Base-by-base conservation (phyloP, 2,797 vertebrate genomes). In the Dicrostonyx torquatus region DNA sequence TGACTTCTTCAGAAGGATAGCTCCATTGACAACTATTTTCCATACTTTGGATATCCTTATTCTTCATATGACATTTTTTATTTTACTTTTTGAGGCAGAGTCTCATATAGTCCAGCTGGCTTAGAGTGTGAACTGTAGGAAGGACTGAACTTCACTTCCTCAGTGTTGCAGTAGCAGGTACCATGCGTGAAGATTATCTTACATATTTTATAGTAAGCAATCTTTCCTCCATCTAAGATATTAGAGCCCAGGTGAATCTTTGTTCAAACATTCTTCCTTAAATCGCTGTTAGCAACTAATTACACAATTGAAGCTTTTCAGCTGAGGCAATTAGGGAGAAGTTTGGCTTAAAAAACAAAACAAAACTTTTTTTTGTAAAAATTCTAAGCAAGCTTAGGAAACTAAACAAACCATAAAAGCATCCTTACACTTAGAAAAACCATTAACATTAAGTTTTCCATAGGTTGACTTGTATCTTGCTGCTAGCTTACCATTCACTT, bases 401-500 rank as follows among this genome's bases (percentile, higher is more conserved):
- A 34, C 64, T 88, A 60, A 92, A 93, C 90, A 50, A 68, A 92
- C 84, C 29, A 73, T 12, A 55, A 50, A 85, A 66, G 4, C 50
- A 90, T 45, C 22, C 50, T 78, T 89, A 17, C 89, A 55, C 85
- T 64, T 20, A 48, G 18, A 26, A 92, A 62, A 89, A 55, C 34
- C 29, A 20, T 53, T 18, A 88, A 94, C 26, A 83, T 6, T 45
- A 40, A 58, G 26, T 90, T 96, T 86, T 78, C 40, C 15, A 58
- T 43, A 88, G 22, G 34, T 50, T 87, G 88, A 90, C 88, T 53
- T 80, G 78, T 66, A 45, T 73, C 91, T 92, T 77, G 48, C 88
- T 93, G 72, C 85, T 43, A 64, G 97, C 99, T 99, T 98, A 99
- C 99, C 99, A 62, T 99, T 99, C 87, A 99, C 98, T 98, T 99